Evolutionary conservation across 2,113 vertebrate genomes (phyloP), one percentile per base, ranked within the genome.

Genomic region (Trochalopteron elliotii): DNA sequence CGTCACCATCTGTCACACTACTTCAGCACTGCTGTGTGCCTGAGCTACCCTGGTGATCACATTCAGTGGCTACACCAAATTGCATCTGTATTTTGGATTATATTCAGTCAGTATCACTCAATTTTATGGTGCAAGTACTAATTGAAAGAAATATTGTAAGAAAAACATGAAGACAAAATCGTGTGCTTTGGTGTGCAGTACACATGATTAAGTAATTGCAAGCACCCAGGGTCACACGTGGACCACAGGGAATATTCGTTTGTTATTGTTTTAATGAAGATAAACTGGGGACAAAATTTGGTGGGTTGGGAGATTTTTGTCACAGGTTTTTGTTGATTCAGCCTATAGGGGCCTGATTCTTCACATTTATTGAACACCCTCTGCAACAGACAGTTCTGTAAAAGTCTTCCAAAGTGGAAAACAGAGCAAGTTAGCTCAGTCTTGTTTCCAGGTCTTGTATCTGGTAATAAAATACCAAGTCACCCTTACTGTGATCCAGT

Each of bases 171-270:
- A 68, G 35, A 31, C 6, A 87, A 63, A 71, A 56, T 30, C 22
- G 7, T 17, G 22, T 60, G 12, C 18, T 81, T 65, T 35, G 27
- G 14, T 14, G 18, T 15, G 37, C 28, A 33, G 10, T 18, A 13
- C n/a, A 22, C 5, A 19, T 4, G 12, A 69, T 47, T 57, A 80
- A 49, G 45, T 45, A 53, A 57, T 50, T 74, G 15, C 18, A 81
- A 45, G 5, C 13, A 68, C 2, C 2, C 17, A 37, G 22, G 3
- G 21, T 9, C 27, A 47, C 5, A 4, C 11, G 16, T 35, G 4
- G 7, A 8, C 82, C 27, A 50, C 31, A n/a, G 2, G 37, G 28
- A 83, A 53, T 9, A 42, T 42, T 79, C 85, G 0, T 16, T 86
- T 65, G 18, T 13, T n/a, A 15, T 42, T 70, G 4, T 33, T 82